A percentile compares a stretch with the other conserved stretches of the same genome.
Evolutionary conservation across 2,888 invertebrate species (phyloP).

Genomic region (Synergus itoensis): DNA sequence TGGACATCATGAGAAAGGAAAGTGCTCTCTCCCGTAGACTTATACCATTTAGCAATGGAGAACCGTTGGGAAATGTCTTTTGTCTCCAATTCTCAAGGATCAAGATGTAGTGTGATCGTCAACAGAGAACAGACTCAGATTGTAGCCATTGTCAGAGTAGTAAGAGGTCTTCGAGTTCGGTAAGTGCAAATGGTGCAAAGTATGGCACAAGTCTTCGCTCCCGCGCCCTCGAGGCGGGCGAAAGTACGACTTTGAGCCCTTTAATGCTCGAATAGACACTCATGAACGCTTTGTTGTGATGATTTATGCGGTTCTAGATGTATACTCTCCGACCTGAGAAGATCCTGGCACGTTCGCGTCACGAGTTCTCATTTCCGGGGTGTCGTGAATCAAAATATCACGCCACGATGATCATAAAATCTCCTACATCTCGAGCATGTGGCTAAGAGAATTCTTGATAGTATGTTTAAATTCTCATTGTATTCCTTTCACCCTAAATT

Average conservation of each 20-base stretch:
- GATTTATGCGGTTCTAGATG: slow-evolving; percentile 32
- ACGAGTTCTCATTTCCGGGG: slow-evolving; percentile 37
- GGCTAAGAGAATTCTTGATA: slow-evolving; percentile 21
- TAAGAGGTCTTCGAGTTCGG: slow-evolving; percentile 15
- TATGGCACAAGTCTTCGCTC: slow-evolving; percentile 21
- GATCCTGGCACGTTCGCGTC: slow-evolving; percentile 37
- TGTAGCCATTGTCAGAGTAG: slow-evolving; percentile 9
- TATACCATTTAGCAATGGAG: slow-evolving; percentile 21
- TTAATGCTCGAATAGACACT: slow-evolving; percentile 37
- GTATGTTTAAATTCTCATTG: slow-evolving; percentile 2
- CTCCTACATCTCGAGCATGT: slow-evolving; percentile 25
- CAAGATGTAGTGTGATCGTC: slow-evolving; percentile 26
- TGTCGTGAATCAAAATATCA: slow-evolving; percentile 39
- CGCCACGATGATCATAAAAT: slow-evolving; percentile 33
- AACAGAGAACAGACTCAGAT: slow-evolving; percentile 8
- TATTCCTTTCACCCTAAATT: background rate
- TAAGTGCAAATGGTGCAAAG: slow-evolving; percentile 5
- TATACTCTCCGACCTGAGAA: slow-evolving; percentile 30
- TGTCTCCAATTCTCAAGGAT: slow-evolving; percentile 32
- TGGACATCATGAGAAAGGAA: slow-evolving; percentile 37
- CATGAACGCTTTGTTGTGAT: slow-evolving; percentile 29
- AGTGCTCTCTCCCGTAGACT: background rate
- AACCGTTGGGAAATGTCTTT: slow-evolving; percentile 22
- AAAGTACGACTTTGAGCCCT: slow-evolving; percentile 36
- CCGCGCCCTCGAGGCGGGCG: slow-evolving; percentile 28